Base-by-base conservation (phyloP, 2,888 invertebrate genomes). In the Plemyria rubiginata region DNA sequence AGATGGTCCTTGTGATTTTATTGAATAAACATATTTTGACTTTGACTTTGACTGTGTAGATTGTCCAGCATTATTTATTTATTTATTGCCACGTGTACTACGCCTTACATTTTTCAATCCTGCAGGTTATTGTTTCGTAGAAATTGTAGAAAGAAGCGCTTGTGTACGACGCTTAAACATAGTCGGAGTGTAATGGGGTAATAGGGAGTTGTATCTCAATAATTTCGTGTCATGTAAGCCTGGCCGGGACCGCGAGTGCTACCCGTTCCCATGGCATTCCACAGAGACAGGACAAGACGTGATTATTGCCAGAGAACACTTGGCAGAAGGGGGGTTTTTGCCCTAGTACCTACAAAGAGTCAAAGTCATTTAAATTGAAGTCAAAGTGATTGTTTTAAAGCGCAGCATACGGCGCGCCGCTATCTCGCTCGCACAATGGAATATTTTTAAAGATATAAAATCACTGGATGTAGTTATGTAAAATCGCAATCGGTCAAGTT, bases 231-330 rank as follows among this genome's bases (percentile, higher is more conserved):
- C 84, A 80, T 84, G 86, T 81, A 79, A 60, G 65, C n/a, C 60
- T 73, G 74, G 76, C 62, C 72, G 72, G 66, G 70, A 74, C 73
- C 65, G 66, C 71, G 61, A 70, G 72, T 56, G 84, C 84, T 82
- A 86, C 86, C 76, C 85, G 90, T 88, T 91, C 90, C 90, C 90
- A 90, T 85, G 79, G 86, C 90, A 90, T 90, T 88, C 89, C 81
- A 76, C 74, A 69, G 65, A 71, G 75, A 74, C 74, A 82, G 74
- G 85, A 86, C 85, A 84, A 75, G 78, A 73, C 75, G 77, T 76
- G 78, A 82, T 85, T 85, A 84, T 79, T 78, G 73, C 5, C 81
- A 80, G 64, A 80, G 85, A 85, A 50, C 67, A 52, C 36, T 22
- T 7, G 0, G 2, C 49, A 74, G 74, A 78, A 15, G 60, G 28